phyloP scores from a whole-genome alignment of 2,888 invertebrate species.

The Colostygia pectinataria region DNA sequence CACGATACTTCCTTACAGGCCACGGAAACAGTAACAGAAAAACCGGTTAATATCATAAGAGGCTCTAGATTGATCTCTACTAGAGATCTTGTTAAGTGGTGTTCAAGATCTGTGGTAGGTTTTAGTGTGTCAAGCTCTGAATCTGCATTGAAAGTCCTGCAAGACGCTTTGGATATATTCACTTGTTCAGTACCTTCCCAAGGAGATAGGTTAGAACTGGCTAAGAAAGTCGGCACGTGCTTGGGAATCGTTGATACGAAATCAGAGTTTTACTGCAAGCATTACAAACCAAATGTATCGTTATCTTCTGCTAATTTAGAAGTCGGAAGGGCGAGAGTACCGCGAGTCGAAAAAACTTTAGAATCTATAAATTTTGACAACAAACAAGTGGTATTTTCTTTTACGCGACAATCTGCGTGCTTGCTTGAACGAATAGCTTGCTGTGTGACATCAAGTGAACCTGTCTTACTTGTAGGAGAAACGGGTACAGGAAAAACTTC shows the following conservation, averaged over 20 bases:
- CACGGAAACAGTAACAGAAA: slow-evolving; percentile 50
- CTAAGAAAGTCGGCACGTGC: slow-evolving; percentile 89
- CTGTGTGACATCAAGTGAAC: slow-evolving; percentile 92
- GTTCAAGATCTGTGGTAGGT: slow-evolving; percentile 88
- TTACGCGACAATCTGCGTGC: slow-evolving; percentile 91
- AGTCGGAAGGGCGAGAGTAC: slow-evolving; percentile 87
- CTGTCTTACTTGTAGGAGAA: slow-evolving; percentile 97
- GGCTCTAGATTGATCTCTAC: slow-evolving; percentile 88
- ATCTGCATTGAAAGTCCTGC: slow-evolving; percentile 88
- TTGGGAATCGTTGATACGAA: slow-evolving; percentile 92
- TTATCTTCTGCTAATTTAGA: slow-evolving; percentile 82
- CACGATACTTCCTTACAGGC: slow-evolving; percentile 79
- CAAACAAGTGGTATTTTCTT: slow-evolving; percentile 87
- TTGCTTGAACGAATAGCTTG: slow-evolving; percentile 94
- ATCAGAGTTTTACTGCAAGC: slow-evolving; percentile 90
- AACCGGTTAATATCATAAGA: slow-evolving; percentile 57
- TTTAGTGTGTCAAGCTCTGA: slow-evolving; percentile 88
- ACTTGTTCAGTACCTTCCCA: slow-evolving; percentile 89
- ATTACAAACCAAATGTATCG: slow-evolving; percentile 90
- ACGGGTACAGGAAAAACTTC: slow-evolving; percentile 99
- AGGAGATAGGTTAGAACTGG: slow-evolving; percentile 85
- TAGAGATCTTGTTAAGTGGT: slow-evolving; percentile 96
- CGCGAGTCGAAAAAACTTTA: slow-evolving; percentile 65
- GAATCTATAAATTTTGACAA: slow-evolving; percentile 63
- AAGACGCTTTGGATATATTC: slow-evolving; percentile 96